Conservation (phyloP, 2,888 invertebrate species). For the Drosophila lutescens region DNA sequence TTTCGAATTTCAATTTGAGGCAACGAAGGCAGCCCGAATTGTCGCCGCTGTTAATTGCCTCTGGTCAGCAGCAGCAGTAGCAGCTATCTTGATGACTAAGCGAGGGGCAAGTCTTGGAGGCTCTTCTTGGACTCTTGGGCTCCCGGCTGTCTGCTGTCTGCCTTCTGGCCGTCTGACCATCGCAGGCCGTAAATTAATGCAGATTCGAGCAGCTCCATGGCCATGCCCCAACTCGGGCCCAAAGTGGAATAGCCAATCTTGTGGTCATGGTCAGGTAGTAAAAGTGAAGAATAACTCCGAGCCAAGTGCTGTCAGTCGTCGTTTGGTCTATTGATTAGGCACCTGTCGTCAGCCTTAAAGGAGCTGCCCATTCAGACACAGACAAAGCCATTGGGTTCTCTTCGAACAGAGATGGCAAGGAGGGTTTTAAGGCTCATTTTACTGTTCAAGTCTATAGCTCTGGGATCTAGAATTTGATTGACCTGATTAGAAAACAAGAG, state of each 20-base stretch:
- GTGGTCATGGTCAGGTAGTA: slow-evolving; percentile 24
- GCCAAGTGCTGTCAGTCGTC: slow-evolving; percentile 28
- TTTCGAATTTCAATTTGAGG: slow-evolving; percentile 66
- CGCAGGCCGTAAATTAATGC: slow-evolving; percentile 66
- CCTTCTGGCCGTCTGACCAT: slow-evolving; percentile 27
- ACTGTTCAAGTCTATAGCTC: too few relatives aligned
- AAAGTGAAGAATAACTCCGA: slow-evolving; percentile 37
- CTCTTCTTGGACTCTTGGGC: slow-evolving; percentile 16
- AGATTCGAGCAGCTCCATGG: slow-evolving; percentile 44
- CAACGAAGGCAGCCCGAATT: slow-evolving; percentile 53
- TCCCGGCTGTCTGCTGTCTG: slow-evolving; percentile 31
- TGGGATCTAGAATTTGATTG: too few relatives aligned
- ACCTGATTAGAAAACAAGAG: too few relatives aligned
- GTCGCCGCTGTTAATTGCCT: slow-evolving; percentile 66
- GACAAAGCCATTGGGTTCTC: neutral
- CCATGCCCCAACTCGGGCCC: slow-evolving; percentile 2
- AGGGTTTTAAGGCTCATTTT: too few relatives aligned
- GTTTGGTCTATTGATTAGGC: slow-evolving; percentile 38
- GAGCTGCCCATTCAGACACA: slow-evolving; percentile 26
- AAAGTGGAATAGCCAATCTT: neutral
- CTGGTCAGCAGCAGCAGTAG: slow-evolving; percentile 27
- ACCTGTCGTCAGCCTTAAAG: slow-evolving; percentile 28
- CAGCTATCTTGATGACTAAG: slow-evolving; percentile 67
- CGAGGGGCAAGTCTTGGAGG: neutral
- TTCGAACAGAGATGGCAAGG: slow-evolving; percentile 6